These are phyloP conservation scores for Psylliodes chrysocephalus DNA, from an alignment of 2,888 invertebrate genomes.

Conservation along the genomic window DNA sequence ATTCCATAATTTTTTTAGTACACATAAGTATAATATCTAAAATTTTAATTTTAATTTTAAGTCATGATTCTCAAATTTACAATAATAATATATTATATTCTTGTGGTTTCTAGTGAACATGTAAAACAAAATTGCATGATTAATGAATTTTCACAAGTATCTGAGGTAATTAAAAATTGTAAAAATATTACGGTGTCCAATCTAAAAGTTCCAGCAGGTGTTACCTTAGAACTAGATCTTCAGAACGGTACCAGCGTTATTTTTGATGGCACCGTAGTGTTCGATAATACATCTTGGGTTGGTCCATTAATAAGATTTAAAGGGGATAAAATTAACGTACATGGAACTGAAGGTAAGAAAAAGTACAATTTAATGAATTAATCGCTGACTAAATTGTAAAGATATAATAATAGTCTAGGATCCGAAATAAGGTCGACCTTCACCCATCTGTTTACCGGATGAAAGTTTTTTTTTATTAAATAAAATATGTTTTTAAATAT, in stretches of 20 bases:
- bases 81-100: not conserved
- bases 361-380: no score
- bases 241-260: conserved; percentile 22
- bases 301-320: conserved; percentile 31
- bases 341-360: conserved; percentile 27
- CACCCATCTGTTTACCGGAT: no score
- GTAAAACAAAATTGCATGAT: conserved; percentile 7
- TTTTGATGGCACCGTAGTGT: conserved; percentile 24
- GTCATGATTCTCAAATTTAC: not conserved
- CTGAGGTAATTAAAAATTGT: conserved; percentile 11
- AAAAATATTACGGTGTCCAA: conserved; percentile 25
- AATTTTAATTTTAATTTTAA: no score
- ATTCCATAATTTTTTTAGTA: no score
- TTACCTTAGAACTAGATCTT: conserved; percentile 27
- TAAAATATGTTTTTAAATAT: no score
- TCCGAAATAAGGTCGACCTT: no score
- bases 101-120: not conserved
- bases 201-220: conserved; percentile 24
- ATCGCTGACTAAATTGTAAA: no score
- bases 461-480: no score
- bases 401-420: no score
- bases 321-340: conserved; percentile 21
- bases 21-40: no score
- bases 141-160: conserved; percentile 17
- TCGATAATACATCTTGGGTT: conserved; percentile 23